Evolutionary conservation across 2,113 vertebrate genomes (phyloP).

Genomic region (Girardinichthys multiradiatus): DNA sequence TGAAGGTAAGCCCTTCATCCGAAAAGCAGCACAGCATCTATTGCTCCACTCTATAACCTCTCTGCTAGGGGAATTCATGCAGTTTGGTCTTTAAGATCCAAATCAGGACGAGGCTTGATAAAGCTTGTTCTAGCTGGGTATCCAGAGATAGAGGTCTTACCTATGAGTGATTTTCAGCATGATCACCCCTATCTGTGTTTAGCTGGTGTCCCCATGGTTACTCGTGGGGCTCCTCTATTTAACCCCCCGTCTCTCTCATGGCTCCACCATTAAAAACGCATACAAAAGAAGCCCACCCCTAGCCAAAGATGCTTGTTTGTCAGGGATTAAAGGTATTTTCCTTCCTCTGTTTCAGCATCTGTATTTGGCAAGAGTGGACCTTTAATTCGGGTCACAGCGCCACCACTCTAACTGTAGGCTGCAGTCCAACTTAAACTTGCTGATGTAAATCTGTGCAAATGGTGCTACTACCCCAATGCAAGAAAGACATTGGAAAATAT

Average conservation of each 20-base stretch:
- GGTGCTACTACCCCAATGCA: slow-evolving; percentile 40
- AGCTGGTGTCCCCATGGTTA: slow-evolving; percentile 75
- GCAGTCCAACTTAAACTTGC: slow-evolving; percentile 68
- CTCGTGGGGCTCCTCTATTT: slow-evolving; percentile 67
- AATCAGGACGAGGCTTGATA: slow-evolving; percentile 77
- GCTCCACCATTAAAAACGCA: slow-evolving; percentile 56
- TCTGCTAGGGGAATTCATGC: slow-evolving; percentile 71
- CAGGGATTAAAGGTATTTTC: slow-evolving; percentile 74
- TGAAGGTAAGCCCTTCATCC: slow-evolving; percentile 61
- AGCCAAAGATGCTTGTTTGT: slow-evolving; percentile 80
- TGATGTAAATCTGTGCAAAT: slow-evolving; percentile 62
- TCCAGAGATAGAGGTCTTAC: slow-evolving; percentile 82
- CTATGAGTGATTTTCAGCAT: slow-evolving; percentile 84
- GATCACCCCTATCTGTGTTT: slow-evolving; percentile 81
- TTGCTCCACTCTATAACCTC: slow-evolving; percentile 56
- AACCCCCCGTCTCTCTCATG: slow-evolving; percentile 64
- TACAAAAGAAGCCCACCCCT: slow-evolving; percentile 33
- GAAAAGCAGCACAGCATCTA: slow-evolving; percentile 57
- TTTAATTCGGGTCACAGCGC: slow-evolving; percentile 61
- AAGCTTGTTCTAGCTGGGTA: slow-evolving; percentile 80
- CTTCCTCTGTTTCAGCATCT: slow-evolving; percentile 64
- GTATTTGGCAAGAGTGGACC: slow-evolving; percentile 65
- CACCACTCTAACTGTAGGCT: slow-evolving; percentile 56
- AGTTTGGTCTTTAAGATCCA: slow-evolving; percentile 80
- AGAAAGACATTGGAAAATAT: slow-evolving; percentile 34